These are phyloP conservation scores for Takifugu flavidus DNA, from an alignment of 2,113 vertebrate genomes.

Conservation along the genomic window DNA sequence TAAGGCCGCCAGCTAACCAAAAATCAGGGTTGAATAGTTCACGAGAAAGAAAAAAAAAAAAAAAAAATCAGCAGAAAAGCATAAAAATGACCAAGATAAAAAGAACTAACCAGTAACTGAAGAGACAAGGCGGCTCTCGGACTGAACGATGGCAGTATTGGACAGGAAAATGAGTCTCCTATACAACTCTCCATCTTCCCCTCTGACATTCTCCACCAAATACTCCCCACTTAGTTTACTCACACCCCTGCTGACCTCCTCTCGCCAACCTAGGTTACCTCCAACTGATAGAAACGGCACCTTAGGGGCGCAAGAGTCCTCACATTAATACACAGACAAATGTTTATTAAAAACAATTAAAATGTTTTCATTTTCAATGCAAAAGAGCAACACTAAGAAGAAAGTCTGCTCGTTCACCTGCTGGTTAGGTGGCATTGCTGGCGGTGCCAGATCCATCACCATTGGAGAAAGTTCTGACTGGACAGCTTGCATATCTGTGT, in stretches of 20 bases:
- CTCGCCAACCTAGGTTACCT: slow-evolving; percentile 88
- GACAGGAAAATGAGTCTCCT: slow-evolving; percentile 89
- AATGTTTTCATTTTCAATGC: neutral
- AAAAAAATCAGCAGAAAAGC: neutral
- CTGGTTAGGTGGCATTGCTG: slow-evolving; percentile 82
- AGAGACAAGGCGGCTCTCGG: slow-evolving; percentile 80
- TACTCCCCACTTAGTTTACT: slow-evolving; percentile 89
- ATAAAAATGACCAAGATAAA: neutral
- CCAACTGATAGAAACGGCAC: slow-evolving; percentile 94
- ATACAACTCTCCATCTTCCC: slow-evolving; percentile 81
- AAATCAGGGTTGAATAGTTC: neutral
- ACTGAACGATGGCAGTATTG: slow-evolving; percentile 89
- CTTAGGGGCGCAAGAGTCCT: slow-evolving; percentile 56
- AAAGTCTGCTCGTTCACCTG: slow-evolving; percentile 76
- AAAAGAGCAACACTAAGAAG: neutral
- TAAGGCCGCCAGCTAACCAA: no score
- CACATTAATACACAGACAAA: neutral
- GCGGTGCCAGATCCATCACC: slow-evolving; percentile 92
- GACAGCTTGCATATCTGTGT: slow-evolving; percentile 85
- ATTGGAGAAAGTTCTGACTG: slow-evolving; percentile 88
- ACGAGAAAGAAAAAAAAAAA: neutral
- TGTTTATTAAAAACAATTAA: neutral
- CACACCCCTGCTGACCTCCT: slow-evolving; percentile 72
- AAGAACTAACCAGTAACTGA: slow-evolving; percentile 52
- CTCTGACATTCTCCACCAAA: slow-evolving; percentile 88